Evolutionary conservation across 2,797 vertebrate species (phyloP).

Genomic region (Sciurus carolinensis): DNA sequence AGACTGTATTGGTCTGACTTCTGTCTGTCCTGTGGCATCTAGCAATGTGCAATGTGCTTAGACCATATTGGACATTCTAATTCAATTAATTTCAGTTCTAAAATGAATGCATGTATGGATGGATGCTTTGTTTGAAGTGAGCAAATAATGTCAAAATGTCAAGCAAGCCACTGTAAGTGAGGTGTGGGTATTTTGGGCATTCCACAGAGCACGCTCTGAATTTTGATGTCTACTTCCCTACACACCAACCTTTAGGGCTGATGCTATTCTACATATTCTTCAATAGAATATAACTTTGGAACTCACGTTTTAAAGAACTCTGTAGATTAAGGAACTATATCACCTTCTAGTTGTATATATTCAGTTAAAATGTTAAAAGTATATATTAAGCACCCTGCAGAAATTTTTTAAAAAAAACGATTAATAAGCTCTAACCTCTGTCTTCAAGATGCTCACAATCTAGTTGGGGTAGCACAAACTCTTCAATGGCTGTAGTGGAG

Average conservation of each 20-base stretch:
- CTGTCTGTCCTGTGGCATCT: not conserved
- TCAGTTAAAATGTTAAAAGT: constrained; percentile 57
- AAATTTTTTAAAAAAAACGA: constrained; percentile 26
- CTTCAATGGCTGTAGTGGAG: not conserved
- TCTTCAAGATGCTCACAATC: constrained; percentile 48
- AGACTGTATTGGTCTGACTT: not conserved
- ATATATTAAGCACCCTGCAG: constrained; percentile 9
- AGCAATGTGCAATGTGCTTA: not conserved
- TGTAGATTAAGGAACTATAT: constrained; percentile 41
- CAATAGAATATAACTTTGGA: not conserved
- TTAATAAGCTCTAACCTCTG: constrained; percentile 35
- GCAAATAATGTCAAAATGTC: not conserved
- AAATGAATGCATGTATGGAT: not conserved
- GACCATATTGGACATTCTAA: not conserved
- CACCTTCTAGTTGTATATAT: constrained; percentile 58
- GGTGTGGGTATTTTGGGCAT: not conserved
- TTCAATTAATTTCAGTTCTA: constrained; percentile 13
- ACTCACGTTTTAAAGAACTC: constrained; percentile 39
- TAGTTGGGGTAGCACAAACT: not conserved
- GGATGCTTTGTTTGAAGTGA: constrained; percentile 17
- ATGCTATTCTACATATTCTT: not conserved
- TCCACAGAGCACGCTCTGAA: not conserved
- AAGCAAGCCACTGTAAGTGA: not conserved
- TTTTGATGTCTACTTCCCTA: not conserved
- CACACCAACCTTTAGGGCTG: not conserved